Evolutionary conservation across 2,888 invertebrate species (phyloP), one percentile per base, ranked within the genome.

Genomic region (Apantesis nais): DNA sequence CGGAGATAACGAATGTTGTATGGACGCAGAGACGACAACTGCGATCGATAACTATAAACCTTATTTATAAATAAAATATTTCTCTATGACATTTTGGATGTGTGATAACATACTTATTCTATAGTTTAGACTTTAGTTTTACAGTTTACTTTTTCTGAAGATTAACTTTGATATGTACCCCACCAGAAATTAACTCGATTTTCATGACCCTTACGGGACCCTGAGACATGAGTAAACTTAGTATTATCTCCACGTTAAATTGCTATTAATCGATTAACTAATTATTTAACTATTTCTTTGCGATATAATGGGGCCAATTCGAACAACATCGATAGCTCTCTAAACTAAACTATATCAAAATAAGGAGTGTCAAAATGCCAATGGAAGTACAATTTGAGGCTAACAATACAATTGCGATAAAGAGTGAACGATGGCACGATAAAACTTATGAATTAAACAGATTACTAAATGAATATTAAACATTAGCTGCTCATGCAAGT

Each of bases 401-500:
- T 55, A 1, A 22, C 16, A 16, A 29, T 7, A 22, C n/a, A 25
- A 11, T 3, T 29, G 16, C 25, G 29, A 58, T 58, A 31, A 44
- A 63, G 22, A 63, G 29, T 44, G 31, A 29, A 29, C 8, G 29
- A 31, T 31, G 1, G 29, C 31, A 52, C n/a, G n/a, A 52, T 65
- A 37, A 65, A n/a, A 65, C 16, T 29, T 29, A 58, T 58, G 29
- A 29, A 58, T 58, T 58, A 29, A 58, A 58, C 55, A 58, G 4
- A 58, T n/a, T 37, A 34, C 37, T 9, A 37, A 37, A 41, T 62
- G 48, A 60, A 52, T 72, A 67, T 67, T 74, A 22, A 68, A 60
- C 29, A 66, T 69, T 68, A 68, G 62, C 63, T 72, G 72, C 67
- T 77, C 71, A 70, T 75, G 22, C 63, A 77, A 77, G 74, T 78